Evolutionary conservation across 2,888 invertebrate genomes (phyloP), one percentile per base, ranked within the genome.

Genomic region (Tetanocera ferruginea): DNA sequence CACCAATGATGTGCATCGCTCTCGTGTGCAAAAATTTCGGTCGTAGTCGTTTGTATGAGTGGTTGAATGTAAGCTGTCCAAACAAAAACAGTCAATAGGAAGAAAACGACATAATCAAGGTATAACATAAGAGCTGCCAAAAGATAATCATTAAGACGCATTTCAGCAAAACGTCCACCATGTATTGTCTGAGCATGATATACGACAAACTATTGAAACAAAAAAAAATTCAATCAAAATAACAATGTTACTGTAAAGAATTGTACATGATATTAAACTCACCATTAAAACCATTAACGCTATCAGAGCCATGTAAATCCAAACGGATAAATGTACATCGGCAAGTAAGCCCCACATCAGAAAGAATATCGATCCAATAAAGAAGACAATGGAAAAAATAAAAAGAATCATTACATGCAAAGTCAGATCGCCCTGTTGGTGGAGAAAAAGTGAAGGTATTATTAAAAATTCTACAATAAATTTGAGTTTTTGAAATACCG

Each of bases 141-240:
- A 0, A 85, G 80, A 78, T 79, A 84, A 51, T 87, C 87, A 23
- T 81, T 82, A 5, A 84, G 60, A 0, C 86, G 83, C 84, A 87
- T 84, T 77, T 87, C 88, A 1, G 87, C 88, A 79, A 85, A 87
- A 8, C 86, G 85, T 9, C 84, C 84, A 0, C 87, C 87, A 28
- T 82, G 83, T 14, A 87, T 86, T 1, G 87, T 87, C 79, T 87
- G 87, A 0, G 84, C 85, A 71, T 88, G 88, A 64, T 87, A 88
- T 83, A 86, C 82, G 25, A 85, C 78, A 55, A 87, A 87, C 88
- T 87, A n/a, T 9, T 72, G 71, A 37, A 23, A 19, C 25, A 23
- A 19, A n/a, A 23, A 55, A 4, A 25, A 28, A 1, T 3, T 60
- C 25, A 28, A 9, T 19, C 19, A 9, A 55, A n/a, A 19, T 19